Evolutionary conservation across 2,797 vertebrate genomes (phyloP), one percentile per base, ranked within the genome.

Genomic region (Remorina albescens): DNA sequence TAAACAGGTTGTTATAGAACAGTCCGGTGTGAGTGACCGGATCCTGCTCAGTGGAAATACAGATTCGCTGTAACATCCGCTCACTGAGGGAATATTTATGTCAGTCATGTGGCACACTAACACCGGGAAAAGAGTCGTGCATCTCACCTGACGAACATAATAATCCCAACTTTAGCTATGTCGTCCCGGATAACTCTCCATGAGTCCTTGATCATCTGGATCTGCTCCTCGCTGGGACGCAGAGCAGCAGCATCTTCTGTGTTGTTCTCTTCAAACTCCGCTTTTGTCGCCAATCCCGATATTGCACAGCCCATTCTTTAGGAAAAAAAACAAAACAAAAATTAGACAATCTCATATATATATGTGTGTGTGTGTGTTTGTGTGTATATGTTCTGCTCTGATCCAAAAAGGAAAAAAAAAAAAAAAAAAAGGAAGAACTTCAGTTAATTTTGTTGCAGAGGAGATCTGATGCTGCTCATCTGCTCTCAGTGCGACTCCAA

Each of bases 171-270:
- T 93, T 94, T 95, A 19, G 95, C 94, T 36, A 95, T 96, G 36
- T 96, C 95, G 62, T 95, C 93, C 78, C 92, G 89, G 70, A 95
- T 95, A 91, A 96, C 91, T 93, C 92, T 95, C 95, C 95, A 95
- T 0, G 95, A 95, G 28, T 94, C 92, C 49, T 93, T 93, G 71
- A 96, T 94, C 90, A 95, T 92, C 61, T 89, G 80, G 21, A 95
- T 88, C 54, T 95, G 94, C 18, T 88, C 72, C 39, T 86, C 82
- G 59, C 60, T 91, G 76, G 86, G 93, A 62, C 60, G 78, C 57
- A 62, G 72, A 50, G 77, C 80, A 49, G 70, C 83, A 65, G 63
- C 80, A 30, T 86, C 91, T 2, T 87, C 89, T 19, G 71, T 56
- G 11, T 34, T 85, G 59, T 58, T 82, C 51, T 81, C 90, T 25